phyloP scores from a whole-genome alignment of 1,140 invertebrate genomes.

The Myzus persicae region DNA sequence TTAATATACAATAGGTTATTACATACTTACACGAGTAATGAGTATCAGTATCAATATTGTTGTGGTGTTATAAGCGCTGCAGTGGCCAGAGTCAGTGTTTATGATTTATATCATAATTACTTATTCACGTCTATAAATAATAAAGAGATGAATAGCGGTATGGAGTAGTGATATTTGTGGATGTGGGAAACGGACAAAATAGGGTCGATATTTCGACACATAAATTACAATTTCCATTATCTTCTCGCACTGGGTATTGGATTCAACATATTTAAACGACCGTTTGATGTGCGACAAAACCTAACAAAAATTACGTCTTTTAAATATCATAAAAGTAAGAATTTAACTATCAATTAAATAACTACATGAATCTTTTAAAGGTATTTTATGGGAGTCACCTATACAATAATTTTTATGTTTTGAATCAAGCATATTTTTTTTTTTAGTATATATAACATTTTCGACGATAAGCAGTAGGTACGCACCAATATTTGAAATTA shows the following conservation, averaged over 20 bases:
- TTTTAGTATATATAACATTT: neutral
- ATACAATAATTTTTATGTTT: neutral
- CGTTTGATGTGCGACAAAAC: neutral
- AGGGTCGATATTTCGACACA: neutral
- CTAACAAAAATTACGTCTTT: neutral
- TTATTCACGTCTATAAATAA: conserved; percentile 7
- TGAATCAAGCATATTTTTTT: neutral
- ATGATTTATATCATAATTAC: neutral
- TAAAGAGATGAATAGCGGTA: neutral
- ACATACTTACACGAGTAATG: neutral
- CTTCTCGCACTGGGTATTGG: neutral
- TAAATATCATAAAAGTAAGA: neutral
- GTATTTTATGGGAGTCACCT: neutral
- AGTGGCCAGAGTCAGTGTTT: neutral
- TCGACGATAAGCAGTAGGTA: neutral
- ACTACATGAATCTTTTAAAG: neutral
- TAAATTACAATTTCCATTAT: neutral
- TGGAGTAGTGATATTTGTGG: neutral
- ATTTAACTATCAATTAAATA: neutral
- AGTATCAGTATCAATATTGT: neutral
- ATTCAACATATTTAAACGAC: neutral
- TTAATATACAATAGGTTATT: neutral
- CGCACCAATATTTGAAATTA: too few relatives aligned
- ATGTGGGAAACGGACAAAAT: neutral
- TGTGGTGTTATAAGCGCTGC: neutral